phyloP scores from a whole-genome alignment of 2,113 vertebrate genomes.

The Erythrocercus mccallii region DNA sequence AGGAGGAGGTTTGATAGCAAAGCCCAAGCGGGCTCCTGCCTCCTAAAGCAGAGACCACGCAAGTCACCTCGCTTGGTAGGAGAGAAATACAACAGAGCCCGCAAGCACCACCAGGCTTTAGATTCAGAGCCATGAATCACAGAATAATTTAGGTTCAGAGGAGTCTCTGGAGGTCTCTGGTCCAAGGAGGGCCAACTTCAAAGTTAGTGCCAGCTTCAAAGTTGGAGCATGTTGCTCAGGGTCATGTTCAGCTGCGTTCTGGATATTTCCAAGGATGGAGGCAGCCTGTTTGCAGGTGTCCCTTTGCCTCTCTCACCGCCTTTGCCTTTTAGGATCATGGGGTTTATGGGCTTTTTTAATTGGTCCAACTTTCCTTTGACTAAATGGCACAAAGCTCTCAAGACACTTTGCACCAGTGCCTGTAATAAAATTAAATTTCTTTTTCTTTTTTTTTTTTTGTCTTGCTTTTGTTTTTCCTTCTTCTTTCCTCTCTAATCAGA shows the following conservation, averaged over 20 bases:
- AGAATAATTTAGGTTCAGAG: background rate
- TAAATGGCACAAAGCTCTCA: conserved; percentile 22
- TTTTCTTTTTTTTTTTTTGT: background rate
- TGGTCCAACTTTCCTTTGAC: background rate
- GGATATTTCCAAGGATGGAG: conserved; percentile 18
- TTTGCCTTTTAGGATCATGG: background rate
- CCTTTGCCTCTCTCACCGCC: background rate
- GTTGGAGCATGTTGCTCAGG: background rate
- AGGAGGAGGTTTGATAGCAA: background rate
- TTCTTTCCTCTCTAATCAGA: conserved; percentile 63
- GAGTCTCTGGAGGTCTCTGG: background rate
- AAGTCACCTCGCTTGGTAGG: background rate
- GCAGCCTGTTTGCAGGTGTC: conserved; percentile 8
- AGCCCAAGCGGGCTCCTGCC: background rate
- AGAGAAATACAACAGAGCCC: background rate
- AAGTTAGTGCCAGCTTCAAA: conserved; percentile 32
- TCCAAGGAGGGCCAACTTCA: background rate
- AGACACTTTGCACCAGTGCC: background rate
- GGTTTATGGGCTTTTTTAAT: background rate
- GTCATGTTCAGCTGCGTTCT: background rate
- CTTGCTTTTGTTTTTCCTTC: conserved; percentile 45
- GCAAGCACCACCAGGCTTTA: background rate
- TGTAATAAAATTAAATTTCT: conserved; percentile 66
- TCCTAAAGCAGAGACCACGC: background rate
- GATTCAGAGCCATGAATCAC: conserved; percentile 6